phyloP scores from a whole-genome alignment of 2,113 vertebrate genomes.

The Aleadryas rufinucha region DNA sequence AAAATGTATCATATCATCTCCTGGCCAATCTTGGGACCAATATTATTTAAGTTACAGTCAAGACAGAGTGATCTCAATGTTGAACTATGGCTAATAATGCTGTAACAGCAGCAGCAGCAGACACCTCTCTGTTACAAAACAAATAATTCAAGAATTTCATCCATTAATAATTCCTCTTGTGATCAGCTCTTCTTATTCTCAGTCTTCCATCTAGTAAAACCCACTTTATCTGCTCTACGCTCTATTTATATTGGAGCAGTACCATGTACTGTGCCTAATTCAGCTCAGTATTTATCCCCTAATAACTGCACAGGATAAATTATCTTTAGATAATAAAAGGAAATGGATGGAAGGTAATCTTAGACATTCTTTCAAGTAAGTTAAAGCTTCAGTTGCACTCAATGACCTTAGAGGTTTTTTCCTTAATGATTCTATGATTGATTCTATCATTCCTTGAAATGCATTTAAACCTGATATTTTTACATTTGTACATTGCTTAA shows the following conservation, averaged over 20 bases:
- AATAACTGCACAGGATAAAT: not conserved
- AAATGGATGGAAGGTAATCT: not conserved
- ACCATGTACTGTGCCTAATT: not conserved
- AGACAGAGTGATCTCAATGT: not conserved
- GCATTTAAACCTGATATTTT: not conserved
- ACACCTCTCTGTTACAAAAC: not conserved
- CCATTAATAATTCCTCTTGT: not conserved
- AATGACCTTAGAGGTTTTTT: not conserved
- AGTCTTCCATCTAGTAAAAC: not conserved
- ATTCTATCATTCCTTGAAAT: not conserved
- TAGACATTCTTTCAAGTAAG: not conserved
- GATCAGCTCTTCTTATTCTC: not conserved
- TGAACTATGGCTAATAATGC: not conserved
- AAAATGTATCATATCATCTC: not conserved
- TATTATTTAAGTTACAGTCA: not conserved
- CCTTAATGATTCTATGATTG: not conserved
- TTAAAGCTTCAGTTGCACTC: not conserved
- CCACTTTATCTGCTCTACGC: not conserved
- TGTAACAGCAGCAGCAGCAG: not conserved
- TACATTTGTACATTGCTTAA: not conserved
- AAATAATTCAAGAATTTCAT: not conserved
- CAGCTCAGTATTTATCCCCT: not conserved
- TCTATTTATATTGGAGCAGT: not conserved
- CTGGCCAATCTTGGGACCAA: not conserved
- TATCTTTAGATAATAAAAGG: not conserved